Percentiles rank a stretch among this genome's conserved stretches.
phyloP scores from a whole-genome alignment of 2,797 vertebrate genomes.

The Myotis myotis region DNA sequence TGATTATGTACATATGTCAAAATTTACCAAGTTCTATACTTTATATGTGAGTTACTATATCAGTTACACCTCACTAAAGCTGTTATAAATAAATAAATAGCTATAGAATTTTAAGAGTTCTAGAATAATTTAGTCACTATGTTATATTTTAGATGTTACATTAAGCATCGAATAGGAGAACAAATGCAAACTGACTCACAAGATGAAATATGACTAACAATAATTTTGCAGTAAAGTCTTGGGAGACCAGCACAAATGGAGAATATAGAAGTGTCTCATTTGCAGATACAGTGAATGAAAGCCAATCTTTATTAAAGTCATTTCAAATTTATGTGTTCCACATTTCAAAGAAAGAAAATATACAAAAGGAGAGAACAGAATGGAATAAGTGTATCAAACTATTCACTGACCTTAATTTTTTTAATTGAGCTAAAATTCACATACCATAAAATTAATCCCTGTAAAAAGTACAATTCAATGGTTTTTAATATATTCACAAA shows the following conservation, averaged over 20 bases:
- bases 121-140: conserved; percentile 2
- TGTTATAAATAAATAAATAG: neutral
- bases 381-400: neutral
- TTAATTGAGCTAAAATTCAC: neutral
- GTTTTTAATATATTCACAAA: conserved; percentile 23
- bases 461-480: neutral
- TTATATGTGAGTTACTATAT: neutral
- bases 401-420: neutral
- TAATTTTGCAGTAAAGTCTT: neutral
- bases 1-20: neutral
- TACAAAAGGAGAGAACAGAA: neutral
- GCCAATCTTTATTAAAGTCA: neutral
- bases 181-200: neutral
- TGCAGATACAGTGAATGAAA: neutral
- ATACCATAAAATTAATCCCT: conserved; percentile 1
- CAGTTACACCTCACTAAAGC: neutral
- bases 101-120: neutral
- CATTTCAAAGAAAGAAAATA: neutral
- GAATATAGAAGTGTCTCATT: neutral
- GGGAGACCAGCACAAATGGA: neutral
- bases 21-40: neutral
- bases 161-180: neutral
- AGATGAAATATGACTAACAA: neutral
- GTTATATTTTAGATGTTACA: neutral
- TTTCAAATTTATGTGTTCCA: neutral